Percentiles rank a stretch among this genome's conserved stretches.
Conservation (phyloP, 2,113 vertebrate species). For the Myrmecophaga tridactyla region DNA sequence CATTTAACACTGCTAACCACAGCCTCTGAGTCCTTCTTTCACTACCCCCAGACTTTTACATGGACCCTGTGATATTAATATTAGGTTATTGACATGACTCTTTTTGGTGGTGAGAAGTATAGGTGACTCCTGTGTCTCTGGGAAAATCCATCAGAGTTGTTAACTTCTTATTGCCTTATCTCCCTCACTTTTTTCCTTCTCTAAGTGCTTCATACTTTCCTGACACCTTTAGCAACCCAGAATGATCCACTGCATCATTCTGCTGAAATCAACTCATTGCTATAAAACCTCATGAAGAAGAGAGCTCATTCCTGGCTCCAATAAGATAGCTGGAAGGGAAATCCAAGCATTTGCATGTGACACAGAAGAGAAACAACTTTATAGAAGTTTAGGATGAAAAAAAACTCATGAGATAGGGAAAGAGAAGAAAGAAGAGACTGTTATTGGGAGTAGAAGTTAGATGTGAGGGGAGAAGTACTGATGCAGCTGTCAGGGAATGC, state of each 20-base stretch:
- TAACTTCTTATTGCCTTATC: not conserved
- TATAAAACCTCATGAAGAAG: not conserved
- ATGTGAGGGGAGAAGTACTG: not conserved
- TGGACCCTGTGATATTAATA: not conserved
- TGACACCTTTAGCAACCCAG: not conserved
- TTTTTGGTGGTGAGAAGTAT: not conserved
- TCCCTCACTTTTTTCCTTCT: not conserved
- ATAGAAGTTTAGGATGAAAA: not conserved
- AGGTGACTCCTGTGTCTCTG: not conserved
- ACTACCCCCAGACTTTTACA: not conserved
- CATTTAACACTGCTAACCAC: not conserved
- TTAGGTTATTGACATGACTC: not conserved
- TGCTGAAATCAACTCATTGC: not conserved
- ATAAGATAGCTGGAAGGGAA: not conserved
- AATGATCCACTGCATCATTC: not conserved
- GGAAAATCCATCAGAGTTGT: not conserved
- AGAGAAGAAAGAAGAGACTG: not conserved
- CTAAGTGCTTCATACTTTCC: too few species aligned
- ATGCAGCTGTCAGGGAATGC: too few species aligned
- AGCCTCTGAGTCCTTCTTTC: not conserved
- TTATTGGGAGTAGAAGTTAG: not conserved
- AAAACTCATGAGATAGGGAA: not conserved
- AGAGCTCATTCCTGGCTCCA: not conserved
- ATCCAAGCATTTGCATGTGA: not conserved
- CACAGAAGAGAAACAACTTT: not conserved